phyloP scores from a whole-genome alignment of 2,113 vertebrate species.

The Sminthopsis crassicaudata region DNA sequence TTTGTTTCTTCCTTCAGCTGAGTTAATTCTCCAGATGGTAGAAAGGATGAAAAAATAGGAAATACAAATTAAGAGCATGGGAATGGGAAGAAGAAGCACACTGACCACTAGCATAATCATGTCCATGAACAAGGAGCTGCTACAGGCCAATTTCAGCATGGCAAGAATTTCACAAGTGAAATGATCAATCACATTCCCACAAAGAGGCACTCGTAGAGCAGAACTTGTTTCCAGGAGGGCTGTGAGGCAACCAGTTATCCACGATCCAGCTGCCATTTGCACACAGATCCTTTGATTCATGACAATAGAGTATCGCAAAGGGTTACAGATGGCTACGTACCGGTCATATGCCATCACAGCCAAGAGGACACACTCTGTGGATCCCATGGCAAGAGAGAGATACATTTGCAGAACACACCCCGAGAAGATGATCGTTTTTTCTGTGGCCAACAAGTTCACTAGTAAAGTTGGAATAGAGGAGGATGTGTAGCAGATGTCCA shows the following conservation, averaged over 20 bases:
- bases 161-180: constrained; percentile 75
- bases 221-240: constrained; percentile 68
- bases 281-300: constrained; percentile 68
- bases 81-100: constrained; percentile 64
- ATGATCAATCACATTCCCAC: constrained; percentile 72
- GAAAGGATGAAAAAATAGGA: constrained; percentile 76
- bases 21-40: constrained; percentile 68
- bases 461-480: constrained; percentile 70
- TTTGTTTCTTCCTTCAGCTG: constrained; percentile 74
- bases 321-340: constrained; percentile 74
- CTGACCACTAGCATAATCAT: constrained; percentile 61
- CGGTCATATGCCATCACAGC: constrained; percentile 73
- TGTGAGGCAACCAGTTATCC: constrained; percentile 65
- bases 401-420: constrained; percentile 74
- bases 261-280: constrained; percentile 60
- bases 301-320: constrained; percentile 64
- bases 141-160: constrained; percentile 74
- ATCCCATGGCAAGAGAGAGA: constrained; percentile 73
- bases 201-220: constrained; percentile 61
- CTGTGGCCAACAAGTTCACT: constrained; percentile 68
- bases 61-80: constrained; percentile 71
- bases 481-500: constrained; percentile 79
- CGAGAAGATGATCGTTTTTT: constrained; percentile 67
- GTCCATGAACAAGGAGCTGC: constrained; percentile 46
- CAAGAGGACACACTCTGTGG: constrained; percentile 73